Conservation (phyloP, 2,113 vertebrate species). For the Charadrius vociferus region DNA sequence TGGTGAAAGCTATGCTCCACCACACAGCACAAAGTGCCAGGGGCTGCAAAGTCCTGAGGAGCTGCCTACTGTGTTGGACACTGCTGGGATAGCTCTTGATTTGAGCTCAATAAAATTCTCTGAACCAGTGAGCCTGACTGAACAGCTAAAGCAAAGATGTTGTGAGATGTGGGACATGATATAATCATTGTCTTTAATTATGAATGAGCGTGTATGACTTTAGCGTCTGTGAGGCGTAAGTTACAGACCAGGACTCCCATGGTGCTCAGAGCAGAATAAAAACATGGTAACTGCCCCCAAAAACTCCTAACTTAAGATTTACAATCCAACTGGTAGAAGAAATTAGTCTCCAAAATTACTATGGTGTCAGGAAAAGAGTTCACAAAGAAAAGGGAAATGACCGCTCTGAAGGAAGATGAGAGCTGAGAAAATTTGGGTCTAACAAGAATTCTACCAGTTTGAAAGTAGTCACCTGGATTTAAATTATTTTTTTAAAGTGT, state of each 20-base stretch:
- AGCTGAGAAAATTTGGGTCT: not conserved
- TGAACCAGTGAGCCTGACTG: not conserved
- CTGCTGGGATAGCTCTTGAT: not conserved
- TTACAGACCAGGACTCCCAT: not conserved
- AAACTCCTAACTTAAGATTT: not conserved
- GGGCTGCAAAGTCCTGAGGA: not conserved
- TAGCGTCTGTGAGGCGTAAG: not conserved
- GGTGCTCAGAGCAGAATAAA: not conserved
- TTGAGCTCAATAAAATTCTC: not conserved
- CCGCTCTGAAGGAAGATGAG: not conserved
- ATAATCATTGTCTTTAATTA: slow-evolving; percentile 14
- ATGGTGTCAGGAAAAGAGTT: not conserved
- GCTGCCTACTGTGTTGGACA: not conserved
- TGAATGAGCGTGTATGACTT: not conserved
- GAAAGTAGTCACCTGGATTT: not conserved
- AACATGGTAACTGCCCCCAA: not conserved
- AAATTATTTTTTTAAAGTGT: not conserved
- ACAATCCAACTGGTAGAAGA: not conserved
- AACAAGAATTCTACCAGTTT: not conserved
- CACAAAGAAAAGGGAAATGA: not conserved
- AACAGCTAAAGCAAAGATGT: not conserved
- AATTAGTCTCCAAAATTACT: not conserved
- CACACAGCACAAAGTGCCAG: not conserved
- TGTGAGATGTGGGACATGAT: not conserved
- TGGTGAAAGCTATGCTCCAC: not conserved